Conservation (phyloP, 2,797 vertebrate genomes). For the Scleropages formosus region DNA sequence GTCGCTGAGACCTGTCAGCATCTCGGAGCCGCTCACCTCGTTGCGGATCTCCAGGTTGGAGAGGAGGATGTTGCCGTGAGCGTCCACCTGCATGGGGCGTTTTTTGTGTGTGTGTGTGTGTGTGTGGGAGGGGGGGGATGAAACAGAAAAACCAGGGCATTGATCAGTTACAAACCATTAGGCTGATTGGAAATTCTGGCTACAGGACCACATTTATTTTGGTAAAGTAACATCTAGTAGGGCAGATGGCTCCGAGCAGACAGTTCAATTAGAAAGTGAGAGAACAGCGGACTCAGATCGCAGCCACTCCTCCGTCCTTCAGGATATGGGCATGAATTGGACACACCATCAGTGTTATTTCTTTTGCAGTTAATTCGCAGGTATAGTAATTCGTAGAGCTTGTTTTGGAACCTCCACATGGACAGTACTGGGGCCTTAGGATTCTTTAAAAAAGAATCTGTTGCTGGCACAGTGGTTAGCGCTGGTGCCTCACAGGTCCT, state of each 20-base stretch:
- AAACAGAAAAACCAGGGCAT: neutral
- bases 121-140: neutral
- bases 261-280: no score
- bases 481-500: no score
- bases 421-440: neutral
- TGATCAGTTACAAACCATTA: neutral
- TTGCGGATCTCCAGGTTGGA: conserved; percentile 63
- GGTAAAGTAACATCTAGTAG: neutral
- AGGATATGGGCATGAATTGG: neutral
- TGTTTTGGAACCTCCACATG: neutral
- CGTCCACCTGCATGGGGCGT: conserved; percentile 59
- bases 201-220: neutral
- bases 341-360: no score
- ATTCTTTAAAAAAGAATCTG: no score
- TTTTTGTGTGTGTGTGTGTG: neutral
- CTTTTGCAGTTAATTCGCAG: neutral
- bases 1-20: conserved; percentile 51
- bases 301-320: neutral
- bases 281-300: neutral
- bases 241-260: neutral
- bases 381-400: neutral
- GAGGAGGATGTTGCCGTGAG: conserved; percentile 68
- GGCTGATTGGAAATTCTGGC: neutral
- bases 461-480: no score
- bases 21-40: conserved; percentile 58